Conservation (phyloP, 2,888 invertebrate species). For the Megamerina dolium region DNA sequence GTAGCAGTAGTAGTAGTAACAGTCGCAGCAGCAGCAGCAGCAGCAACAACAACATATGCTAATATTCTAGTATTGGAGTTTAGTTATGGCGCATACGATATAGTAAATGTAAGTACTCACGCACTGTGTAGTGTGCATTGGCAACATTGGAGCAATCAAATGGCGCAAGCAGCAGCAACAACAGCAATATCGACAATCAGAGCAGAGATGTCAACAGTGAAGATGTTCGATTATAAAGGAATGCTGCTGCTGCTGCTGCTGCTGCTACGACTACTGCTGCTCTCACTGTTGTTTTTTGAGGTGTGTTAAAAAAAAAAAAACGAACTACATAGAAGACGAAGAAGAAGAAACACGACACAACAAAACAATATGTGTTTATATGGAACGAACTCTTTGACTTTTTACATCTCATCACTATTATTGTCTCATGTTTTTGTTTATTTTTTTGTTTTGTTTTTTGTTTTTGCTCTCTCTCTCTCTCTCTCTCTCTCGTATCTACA, state of each 20-base stretch:
- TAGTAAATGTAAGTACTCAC: no score
- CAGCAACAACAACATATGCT: neutral
- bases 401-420: neutral
- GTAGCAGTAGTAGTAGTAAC: no score
- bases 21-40: constrained; percentile 5
- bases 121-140: no score
- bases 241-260: neutral
- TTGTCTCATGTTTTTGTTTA: neutral
- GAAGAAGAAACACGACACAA: no score
- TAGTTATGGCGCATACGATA: no score
- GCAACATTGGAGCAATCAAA: constrained; percentile 6
- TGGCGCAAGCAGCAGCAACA: constrained; percentile 9
- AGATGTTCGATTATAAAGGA: neutral
- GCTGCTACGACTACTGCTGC: neutral
- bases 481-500: no score
- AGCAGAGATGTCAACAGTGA: neutral
- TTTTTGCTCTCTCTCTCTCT: no score
- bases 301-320: no score
- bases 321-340: no score
- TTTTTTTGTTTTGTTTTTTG: neutral
- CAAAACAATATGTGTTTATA: neutral
- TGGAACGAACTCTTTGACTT: neutral
- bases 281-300: neutral
- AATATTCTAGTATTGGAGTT: no score
- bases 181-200: constrained; percentile 1